These are phyloP conservation scores for Scaptomyza polygonia DNA, from an alignment of 2,888 invertebrate genomes.

Conservation along the genomic window DNA sequence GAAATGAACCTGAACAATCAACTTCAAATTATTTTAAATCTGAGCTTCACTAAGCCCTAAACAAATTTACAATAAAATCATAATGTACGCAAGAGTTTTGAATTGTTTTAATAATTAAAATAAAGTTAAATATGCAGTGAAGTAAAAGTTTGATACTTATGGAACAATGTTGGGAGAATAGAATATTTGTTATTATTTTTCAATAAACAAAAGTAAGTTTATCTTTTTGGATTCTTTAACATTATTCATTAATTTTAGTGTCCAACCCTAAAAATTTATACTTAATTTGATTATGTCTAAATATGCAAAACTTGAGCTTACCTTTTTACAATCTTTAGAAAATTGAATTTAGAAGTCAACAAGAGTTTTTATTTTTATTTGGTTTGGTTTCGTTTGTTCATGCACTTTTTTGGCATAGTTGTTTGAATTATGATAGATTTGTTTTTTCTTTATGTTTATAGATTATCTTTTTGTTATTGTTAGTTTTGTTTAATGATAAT, in stretches of 20 bases:
- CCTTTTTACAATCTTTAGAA: constrained; percentile 19
- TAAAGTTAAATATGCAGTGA: background rate
- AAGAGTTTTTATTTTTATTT: constrained; percentile 35
- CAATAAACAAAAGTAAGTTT: too few species aligned
- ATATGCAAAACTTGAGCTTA: constrained; percentile 13
- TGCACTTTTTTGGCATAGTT: constrained; percentile 54
- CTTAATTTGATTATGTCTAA: too few species aligned
- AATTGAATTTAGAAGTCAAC: constrained; percentile 33
- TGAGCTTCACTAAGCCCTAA: constrained; percentile 24
- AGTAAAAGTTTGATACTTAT: background rate
- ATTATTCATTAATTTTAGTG: too few species aligned
- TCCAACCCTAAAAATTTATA: background rate
- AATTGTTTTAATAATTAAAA: constrained; percentile 36
- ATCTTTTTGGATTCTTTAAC: too few species aligned
- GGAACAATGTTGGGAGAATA: background rate
- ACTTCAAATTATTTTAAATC: constrained; percentile 12
- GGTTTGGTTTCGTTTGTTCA: constrained; percentile 33
- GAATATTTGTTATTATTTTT: too few species aligned
- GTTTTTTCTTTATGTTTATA: constrained; percentile 4
- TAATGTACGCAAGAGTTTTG: constrained; percentile 13
- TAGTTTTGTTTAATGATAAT: constrained; percentile 35
- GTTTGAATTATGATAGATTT: constrained; percentile 37
- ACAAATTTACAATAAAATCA: constrained; percentile 29
- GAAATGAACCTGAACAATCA: constrained; percentile 27
- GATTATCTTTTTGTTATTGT: background rate